Base-by-base conservation (phyloP, 2,113 vertebrate species). In the Tachysurus fulvidraco region DNA sequence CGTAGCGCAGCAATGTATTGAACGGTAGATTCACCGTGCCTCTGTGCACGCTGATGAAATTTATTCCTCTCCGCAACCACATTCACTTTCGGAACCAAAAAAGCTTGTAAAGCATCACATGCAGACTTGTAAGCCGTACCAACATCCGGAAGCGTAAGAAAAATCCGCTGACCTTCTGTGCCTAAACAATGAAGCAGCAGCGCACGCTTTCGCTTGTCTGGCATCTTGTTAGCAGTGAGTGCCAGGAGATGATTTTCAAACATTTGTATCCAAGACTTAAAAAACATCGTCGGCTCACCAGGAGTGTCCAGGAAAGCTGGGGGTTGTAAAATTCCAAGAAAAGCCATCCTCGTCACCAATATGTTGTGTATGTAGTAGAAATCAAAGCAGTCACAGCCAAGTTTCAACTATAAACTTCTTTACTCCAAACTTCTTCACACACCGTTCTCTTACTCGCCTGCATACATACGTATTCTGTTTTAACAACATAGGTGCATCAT, bases 21-120 rank as follows among this genome's bases (percentile, higher is more conserved):
- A 16, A 83, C n/a, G 2, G 60, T 64, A 46, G 73, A 28, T 16
- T 83, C 73, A 59, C 73, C 2, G 1, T 25, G 14, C 19, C 36
- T 46, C 41, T 86, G 60, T 17, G 36, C 52, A 23, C 11, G 23
- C 3, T 74, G 55, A 6, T 3, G 3, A 73, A 84, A 74, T 62
- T 57, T 79, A 84, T 84, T 79, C 28, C 62, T 36, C 25, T 86
- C 55, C 8, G 88, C 62, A 57, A 84, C 85, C n/a, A 86, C n/a
- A 2, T 84, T 80, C 13, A 86, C 65, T 67, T 77, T 65, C 28
- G 52, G 57, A 10, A 36, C 65, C 71, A 57, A 71, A 41, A 71
- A 71, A 19, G 23, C 44, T 44, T 7, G 41, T 25, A 86, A 44
- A n/a, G 64, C 84, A 85, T 50, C 16, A 12, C 13, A 14, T 12